Evolutionary conservation across 2,797 vertebrate species (phyloP), one percentile per base, ranked within the genome.

Genomic region (Scarus forsteni): DNA sequence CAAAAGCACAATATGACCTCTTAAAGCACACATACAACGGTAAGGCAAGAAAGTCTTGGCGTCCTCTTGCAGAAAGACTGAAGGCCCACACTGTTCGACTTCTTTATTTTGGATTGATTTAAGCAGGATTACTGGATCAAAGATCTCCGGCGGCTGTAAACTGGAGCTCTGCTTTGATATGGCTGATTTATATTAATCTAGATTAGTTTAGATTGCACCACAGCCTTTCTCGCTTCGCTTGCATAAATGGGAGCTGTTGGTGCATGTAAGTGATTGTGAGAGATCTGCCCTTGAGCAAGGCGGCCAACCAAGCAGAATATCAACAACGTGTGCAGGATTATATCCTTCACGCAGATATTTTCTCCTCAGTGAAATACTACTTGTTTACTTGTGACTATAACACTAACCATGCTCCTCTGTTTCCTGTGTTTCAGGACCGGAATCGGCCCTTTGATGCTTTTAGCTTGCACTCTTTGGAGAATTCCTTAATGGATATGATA

Each of bases 401-500:
- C 45, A 39, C 44, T 66, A 80, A 70, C 46, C 49, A 39, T 66
- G 52, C 74, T 75, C 38, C 9, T 39, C 81, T 85, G 75, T 88
- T 81, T 89, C 50, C 51, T 91, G 61, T 90, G 72, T 97, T 96
- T 80, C 93, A 99, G 98, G 97, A 99, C 94, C 96, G 97, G 95
- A 99, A 96, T 96, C 96, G 98, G 94, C 97, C 97, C 93, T 99
- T 99, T 95, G 98, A 99, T 94, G 96, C 97, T 94, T 99, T 99
- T 97, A 99, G 95, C 96, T 98, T 99, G 96, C 97, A 98, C 96
- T 98, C 98, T 93, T 96, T 99, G 97, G 98, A 98, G 96, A 99
- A 96, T 95, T 98, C 98, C 93, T 96, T 99, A 96, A 99, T 99
- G 98, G 98, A 99, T 96, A 99, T 99, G 96, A 99, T 99, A 95